These are phyloP conservation scores for Drosophila ambigua DNA, from an alignment of 1,140 invertebrate genomes.

Conservation along the genomic window DNA sequence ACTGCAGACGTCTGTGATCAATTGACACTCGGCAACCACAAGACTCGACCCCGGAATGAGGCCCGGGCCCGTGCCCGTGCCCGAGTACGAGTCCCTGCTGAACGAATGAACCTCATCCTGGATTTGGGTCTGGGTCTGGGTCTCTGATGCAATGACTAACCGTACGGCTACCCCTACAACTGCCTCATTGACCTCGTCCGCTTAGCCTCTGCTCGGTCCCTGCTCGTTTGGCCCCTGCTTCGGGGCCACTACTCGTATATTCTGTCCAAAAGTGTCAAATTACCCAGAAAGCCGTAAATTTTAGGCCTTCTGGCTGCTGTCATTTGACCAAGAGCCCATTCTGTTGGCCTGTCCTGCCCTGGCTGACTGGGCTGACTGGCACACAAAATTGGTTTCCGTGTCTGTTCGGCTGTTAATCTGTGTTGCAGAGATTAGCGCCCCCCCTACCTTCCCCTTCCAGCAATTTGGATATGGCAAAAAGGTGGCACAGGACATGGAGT, in stretches of 20 bases:
- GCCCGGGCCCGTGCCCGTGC: background rate
- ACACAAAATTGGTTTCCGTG: slow-evolving; percentile 65
- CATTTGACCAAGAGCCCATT: slow-evolving; percentile 55
- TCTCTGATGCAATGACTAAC: slow-evolving; percentile 32
- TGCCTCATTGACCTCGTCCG: slow-evolving; percentile 7
- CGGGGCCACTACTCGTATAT: slow-evolving; percentile 34
- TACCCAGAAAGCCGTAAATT: slow-evolving; percentile 80
- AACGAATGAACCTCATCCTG: slow-evolving; percentile 1
- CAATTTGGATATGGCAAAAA: slow-evolving; percentile 63
- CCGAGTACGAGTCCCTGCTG: slow-evolving; percentile 10
- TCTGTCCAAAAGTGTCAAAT: slow-evolving; percentile 73
- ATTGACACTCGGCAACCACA: slow-evolving; percentile 69
- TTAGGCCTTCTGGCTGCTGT: slow-evolving; percentile 71
- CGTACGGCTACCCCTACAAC: background rate
- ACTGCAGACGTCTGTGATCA: slow-evolving; percentile 76
- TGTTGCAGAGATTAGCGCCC: slow-evolving; percentile 74
- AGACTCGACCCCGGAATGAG: slow-evolving; percentile 28
- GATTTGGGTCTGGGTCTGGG: background rate
- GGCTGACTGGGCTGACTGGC: slow-evolving; percentile 21
- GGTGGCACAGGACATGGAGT: slow-evolving; percentile 55
- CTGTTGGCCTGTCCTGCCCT: slow-evolving; percentile 3
- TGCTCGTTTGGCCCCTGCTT: background rate
- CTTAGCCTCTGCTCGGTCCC: background rate
- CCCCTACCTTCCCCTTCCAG: background rate
- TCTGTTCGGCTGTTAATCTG: slow-evolving; percentile 65